Evolutionary conservation across 2,888 invertebrate species (phyloP).

Genomic region (Drosophila vallismaia): DNA sequence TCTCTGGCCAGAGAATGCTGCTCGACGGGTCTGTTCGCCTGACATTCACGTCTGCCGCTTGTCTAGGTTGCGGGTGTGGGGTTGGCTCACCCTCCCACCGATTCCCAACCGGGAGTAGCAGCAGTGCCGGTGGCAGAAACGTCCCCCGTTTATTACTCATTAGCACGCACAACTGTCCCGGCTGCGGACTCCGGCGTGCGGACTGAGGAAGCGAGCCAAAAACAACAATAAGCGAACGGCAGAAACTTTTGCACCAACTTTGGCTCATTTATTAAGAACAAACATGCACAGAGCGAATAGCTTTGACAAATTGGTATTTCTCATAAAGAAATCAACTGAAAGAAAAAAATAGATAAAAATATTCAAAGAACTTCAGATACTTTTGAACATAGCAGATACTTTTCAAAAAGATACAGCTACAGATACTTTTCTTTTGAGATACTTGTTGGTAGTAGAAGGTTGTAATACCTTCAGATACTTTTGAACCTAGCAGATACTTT

Average conservation of each 20-base stretch:
- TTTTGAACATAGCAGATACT: neutral
- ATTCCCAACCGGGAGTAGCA: neutral
- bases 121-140: constrained; percentile 23
- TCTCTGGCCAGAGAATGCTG: constrained; percentile 31
- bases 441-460: too few relatives aligned
- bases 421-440: too few relatives aligned
- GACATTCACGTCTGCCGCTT: constrained; percentile 61
- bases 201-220: constrained; percentile 11
- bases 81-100: neutral
- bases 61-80: constrained; percentile 54
- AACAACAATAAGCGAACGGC: constrained; percentile 17
- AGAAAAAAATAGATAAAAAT: neutral
- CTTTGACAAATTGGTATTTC: neutral
- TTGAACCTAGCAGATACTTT: too few relatives aligned
- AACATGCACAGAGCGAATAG: constrained; percentile 17
- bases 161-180: constrained; percentile 68
- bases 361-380: neutral
- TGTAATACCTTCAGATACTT: too few relatives aligned
- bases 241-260: constrained; percentile 61
- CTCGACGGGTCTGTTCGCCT: constrained; percentile 62
- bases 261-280: constrained; percentile 71
- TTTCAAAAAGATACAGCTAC: neutral
- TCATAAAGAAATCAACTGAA: neutral
- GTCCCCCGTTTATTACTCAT: constrained; percentile 68
- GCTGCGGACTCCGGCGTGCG: neutral